These are phyloP conservation scores for Ophion costatus DNA, from an alignment of 2,888 invertebrate species.

Conservation along the genomic window DNA sequence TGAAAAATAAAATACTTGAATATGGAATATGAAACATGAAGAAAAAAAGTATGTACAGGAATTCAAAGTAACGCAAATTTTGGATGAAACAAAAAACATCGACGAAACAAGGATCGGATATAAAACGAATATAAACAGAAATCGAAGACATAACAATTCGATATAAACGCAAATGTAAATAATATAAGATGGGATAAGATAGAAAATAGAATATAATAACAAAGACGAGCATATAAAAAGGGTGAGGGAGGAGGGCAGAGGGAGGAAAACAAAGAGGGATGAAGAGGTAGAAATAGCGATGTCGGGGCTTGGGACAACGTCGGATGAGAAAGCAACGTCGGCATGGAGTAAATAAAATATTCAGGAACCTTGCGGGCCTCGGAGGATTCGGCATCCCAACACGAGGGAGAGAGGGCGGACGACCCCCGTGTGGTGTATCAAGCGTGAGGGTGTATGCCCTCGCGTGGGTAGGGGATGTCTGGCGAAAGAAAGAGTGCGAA, in stretches of 20 bases:
- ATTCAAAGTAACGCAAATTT: too few species aligned
- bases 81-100: too few species aligned
- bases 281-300: constrained; percentile 28
- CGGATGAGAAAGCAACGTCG: constrained; percentile 56
- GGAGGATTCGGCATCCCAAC: constrained; percentile 74
- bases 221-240: constrained; percentile 64
- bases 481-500: constrained; percentile 46
- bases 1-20: too few species aligned
- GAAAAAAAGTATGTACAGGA: too few species aligned
- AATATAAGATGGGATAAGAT: neutral
- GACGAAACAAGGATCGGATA: too few species aligned
- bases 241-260: constrained; percentile 34
- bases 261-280: constrained; percentile 40
- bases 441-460: constrained; percentile 16
- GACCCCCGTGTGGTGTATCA: constrained; percentile 47
- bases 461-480: constrained; percentile 47
- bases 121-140: too few species aligned
- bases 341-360: constrained; percentile 79
- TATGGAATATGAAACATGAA: too few species aligned
- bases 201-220: constrained; percentile 26
- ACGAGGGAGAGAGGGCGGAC: constrained; percentile 68
- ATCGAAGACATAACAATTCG: too few species aligned
- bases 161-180: too few species aligned
- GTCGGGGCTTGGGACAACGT: constrained; percentile 33
- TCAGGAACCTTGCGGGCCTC: constrained; percentile 73